These are phyloP conservation scores for Eucera pruinosa DNA, from an alignment of 2,888 invertebrate species.

Conservation along the genomic window DNA sequence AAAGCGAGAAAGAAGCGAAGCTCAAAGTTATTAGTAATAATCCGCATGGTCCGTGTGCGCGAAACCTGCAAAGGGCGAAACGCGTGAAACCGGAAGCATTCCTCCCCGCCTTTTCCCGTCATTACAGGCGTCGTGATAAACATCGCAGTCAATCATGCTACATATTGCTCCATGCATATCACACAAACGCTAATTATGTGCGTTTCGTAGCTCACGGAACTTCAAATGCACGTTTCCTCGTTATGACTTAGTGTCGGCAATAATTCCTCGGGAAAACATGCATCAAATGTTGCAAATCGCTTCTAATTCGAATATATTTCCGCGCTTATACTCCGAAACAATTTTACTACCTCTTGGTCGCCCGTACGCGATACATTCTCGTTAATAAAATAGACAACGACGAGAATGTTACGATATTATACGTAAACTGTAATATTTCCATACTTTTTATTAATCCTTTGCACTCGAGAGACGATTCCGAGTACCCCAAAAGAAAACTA, in stretches of 20 bases:
- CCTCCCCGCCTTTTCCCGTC: neutral
- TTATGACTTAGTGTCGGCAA: neutral
- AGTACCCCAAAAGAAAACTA: too few species aligned
- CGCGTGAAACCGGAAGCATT: neutral
- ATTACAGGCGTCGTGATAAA: neutral
- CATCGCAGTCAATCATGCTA: constrained; percentile 12
- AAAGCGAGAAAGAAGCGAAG: too few species aligned
- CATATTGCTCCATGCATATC: neutral
- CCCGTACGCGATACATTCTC: too few species aligned
- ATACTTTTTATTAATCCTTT: too few species aligned
- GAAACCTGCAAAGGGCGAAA: neutral
- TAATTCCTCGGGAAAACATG: neutral
- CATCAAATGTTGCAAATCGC: neutral
- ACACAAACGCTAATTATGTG: neutral
- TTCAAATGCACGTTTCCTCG: neutral
- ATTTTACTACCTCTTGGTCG: too few species aligned
- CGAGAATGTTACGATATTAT: too few species aligned
- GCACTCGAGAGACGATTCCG: too few species aligned
- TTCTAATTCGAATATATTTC: neutral
- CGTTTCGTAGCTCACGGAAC: neutral
- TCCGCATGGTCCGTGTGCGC: neutral
- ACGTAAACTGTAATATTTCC: too few species aligned
- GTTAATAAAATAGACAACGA: too few species aligned
- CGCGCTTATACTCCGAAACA: too few species aligned
- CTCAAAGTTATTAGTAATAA: neutral